Evolutionary conservation across 2,797 vertebrate genomes (phyloP).

Genomic region (Emys orbicularis): DNA sequence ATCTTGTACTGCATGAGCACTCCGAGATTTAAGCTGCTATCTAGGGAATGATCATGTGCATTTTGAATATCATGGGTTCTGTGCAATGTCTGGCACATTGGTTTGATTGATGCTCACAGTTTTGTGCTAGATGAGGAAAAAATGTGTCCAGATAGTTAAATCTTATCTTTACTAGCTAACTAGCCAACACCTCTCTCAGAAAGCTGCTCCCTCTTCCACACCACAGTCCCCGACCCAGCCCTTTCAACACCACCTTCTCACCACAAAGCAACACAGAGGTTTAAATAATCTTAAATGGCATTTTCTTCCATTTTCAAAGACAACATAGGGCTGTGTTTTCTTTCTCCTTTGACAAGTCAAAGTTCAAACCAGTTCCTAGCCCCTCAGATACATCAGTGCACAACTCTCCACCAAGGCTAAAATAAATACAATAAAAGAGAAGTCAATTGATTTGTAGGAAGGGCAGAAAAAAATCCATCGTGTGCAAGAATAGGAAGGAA

Average conservation of each 20-base stretch:
- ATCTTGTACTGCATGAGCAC: not conserved
- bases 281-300: not conserved
- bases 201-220: not conserved
- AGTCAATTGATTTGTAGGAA: not conserved
- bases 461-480: not conserved
- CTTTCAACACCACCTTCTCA: not conserved
- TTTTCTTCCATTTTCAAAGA: not conserved
- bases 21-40: not conserved
- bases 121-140: not conserved
- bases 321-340: not conserved
- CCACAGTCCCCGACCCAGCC: not conserved
- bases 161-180: not conserved
- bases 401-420: not conserved
- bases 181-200: not conserved
- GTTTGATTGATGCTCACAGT: not conserved
- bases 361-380: not conserved
- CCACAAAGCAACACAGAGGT: not conserved
- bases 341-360: not conserved
- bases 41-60: not conserved
- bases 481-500: not conserved
- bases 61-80: not conserved
- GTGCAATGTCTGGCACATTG: not conserved
- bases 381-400: not conserved
- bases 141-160: fast-evolving
- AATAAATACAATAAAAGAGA: not conserved